These are phyloP conservation scores for Capromys pilorides DNA, from an alignment of 2,797 vertebrate species.

Conservation along the genomic window DNA sequence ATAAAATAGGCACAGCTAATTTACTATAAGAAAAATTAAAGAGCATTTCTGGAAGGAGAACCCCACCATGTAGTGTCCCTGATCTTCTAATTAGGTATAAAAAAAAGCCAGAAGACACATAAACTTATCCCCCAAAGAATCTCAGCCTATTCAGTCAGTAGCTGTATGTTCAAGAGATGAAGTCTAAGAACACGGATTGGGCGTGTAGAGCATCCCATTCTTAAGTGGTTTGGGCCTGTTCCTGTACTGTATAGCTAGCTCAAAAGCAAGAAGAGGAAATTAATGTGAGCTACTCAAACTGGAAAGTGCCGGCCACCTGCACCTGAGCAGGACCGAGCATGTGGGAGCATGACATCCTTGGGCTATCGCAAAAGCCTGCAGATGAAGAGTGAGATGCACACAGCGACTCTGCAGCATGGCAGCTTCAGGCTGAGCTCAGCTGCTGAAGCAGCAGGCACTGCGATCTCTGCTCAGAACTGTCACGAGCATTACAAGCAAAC, in stretches of 20 bases:
- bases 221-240: neutral
- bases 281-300: constrained; percentile 2
- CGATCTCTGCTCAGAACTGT: constrained; percentile 74
- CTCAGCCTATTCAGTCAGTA: neutral
- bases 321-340: constrained; percentile 30
- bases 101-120: neutral
- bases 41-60: neutral
- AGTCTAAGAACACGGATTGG: neutral
- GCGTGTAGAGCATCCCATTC: neutral
- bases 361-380: constrained; percentile 57
- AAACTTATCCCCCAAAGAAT: neutral
- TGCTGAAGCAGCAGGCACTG: constrained; percentile 79
- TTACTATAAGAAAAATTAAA: neutral
- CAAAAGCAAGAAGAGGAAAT: neutral
- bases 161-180: constrained; percentile 22
- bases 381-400: constrained; percentile 68
- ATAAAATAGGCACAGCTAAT: constrained; percentile 10
- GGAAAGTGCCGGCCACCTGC: neutral
- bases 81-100: neutral
- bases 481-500: constrained; percentile 83
- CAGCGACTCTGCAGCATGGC: constrained; percentile 75
- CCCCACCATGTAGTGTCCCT: neutral
- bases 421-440: constrained; percentile 82
- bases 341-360: constrained; percentile 45
- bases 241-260: neutral